Percentiles rank a stretch among this genome's conserved stretches.
phyloP scores from a whole-genome alignment of 1,140 invertebrate species.

The Drosophila suzukii region DNA sequence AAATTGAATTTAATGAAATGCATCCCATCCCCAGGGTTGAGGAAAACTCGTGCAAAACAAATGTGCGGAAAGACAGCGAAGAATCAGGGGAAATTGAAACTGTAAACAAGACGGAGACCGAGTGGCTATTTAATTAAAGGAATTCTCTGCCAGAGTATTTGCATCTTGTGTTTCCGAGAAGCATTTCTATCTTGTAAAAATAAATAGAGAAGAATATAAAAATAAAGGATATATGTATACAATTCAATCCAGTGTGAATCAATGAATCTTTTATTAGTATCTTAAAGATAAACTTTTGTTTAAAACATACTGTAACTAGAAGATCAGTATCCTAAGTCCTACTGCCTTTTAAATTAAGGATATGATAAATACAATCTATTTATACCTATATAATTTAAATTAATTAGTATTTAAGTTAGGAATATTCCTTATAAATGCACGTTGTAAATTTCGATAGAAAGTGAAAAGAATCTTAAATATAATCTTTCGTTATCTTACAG shows the following conservation, averaged over 20 bases:
- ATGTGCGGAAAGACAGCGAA: slow-evolving; percentile 25
- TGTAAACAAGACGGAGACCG: slow-evolving; percentile 10
- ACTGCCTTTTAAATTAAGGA: neutral
- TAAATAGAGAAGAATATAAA: neutral
- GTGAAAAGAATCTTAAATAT: too few species aligned
- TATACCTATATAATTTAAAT: too few species aligned
- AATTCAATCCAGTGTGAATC: too few species aligned
- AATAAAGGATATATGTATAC: neutral
- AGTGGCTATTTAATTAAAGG: slow-evolving; percentile 35
- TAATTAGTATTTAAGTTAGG: too few species aligned
- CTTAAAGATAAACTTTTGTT: too few species aligned
- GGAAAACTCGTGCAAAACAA: slow-evolving; percentile 36
- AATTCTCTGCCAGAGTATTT: slow-evolving; percentile 17
- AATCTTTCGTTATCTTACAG: too few species aligned
- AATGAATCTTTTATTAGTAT: too few species aligned
- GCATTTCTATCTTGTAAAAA: slow-evolving; percentile 10
- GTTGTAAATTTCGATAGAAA: too few species aligned
- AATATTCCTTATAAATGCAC: too few species aligned
- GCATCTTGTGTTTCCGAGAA: neutral
- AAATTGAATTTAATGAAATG: slow-evolving; percentile 61
- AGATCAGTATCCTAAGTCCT: neutral
- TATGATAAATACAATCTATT: neutral
- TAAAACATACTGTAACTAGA: neutral
- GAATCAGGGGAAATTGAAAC: slow-evolving; percentile 7
- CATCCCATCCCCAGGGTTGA: slow-evolving; percentile 31